Conservation (phyloP, 2,888 invertebrate genomes). For the Oithona nana region DNA sequence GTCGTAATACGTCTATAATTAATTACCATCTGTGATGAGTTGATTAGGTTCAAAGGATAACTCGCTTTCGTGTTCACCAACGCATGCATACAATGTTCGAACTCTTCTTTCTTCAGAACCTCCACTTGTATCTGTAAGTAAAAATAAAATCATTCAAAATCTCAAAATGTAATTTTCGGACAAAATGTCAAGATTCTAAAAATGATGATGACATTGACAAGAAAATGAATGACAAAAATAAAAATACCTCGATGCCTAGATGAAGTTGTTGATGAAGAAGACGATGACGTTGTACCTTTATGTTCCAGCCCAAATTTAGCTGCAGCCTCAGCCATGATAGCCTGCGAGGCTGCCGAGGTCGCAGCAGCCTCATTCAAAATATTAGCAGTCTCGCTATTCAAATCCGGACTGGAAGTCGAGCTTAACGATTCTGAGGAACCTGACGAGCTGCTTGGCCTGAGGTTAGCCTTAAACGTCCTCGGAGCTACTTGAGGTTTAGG, state of each 20-base stretch:
- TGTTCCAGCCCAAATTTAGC: neutral
- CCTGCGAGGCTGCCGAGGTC: neutral
- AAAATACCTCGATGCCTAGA: slow-evolving; percentile 37
- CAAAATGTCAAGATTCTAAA: too few species aligned
- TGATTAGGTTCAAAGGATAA: slow-evolving; percentile 95
- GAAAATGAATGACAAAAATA: too few species aligned
- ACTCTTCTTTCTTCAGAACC: slow-evolving; percentile 32
- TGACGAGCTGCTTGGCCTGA: slow-evolving; percentile 47
- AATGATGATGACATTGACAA: too few species aligned
- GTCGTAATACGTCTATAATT: too few species aligned
- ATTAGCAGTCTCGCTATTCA: slow-evolving; percentile 17
- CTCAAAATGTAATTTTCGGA: too few species aligned
- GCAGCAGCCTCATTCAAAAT: neutral
- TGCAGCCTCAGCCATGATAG: neutral
- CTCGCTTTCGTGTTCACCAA: slow-evolving; percentile 90
- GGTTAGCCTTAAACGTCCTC: too few species aligned
- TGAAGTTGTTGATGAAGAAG: slow-evolving; percentile 19
- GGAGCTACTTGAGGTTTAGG: neutral
- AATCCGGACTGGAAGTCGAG: slow-evolving; percentile 30
- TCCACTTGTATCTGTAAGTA: neutral
- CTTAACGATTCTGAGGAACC: slow-evolving; percentile 71
- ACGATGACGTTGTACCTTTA: neutral
- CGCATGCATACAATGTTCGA: slow-evolving; percentile 81
- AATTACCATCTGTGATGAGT: slow-evolving; percentile 82
- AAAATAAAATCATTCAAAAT: too few species aligned